Base-by-base conservation (phyloP, 2,888 invertebrate genomes). In the Temnothorax ravouxi region DNA sequence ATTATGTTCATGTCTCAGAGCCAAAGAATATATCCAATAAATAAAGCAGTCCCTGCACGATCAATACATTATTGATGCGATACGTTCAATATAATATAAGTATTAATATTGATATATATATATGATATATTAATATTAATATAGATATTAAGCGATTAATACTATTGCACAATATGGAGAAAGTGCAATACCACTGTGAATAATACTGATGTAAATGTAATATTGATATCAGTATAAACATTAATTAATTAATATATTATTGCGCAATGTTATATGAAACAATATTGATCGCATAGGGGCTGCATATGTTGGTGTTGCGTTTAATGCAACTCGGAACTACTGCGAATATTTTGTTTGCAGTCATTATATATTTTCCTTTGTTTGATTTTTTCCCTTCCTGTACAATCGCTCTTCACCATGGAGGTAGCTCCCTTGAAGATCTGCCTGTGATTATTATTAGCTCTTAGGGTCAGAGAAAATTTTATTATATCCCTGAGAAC, bases 371-470 rank as follows among this genome's bases (percentile, higher is more conserved):
- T n/a, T 38, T 38, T 21, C 3, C 3, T 69, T 52, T 29, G 3
- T 34, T 21, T 54, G 1, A 3, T 38, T 54, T 54, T 52, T 29
- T 3, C 15, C 3, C 4, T 44, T 25, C 8, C 8, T 25, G 21
- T 15, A 34, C 34, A 59, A 59, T 47, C 38, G 15, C 4, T 34
- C 0, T 6, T 34, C 34, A 5, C 54, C 21, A 8, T 9, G 11
- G 71, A 71, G 8, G 8, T 4, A 38, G 4, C 25, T 54, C 71
- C 38, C 56, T 34, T 15, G 34, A 54, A 21, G 21, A 71, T 52
- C 25, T 47, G 11, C 15, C 18, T 3, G 21, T 44, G 38, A 74
- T 86, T 90, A 89, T 88, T 85, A 89, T 87, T 89, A 89, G 83
- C 75, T 79, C 44, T 21, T 77, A 86, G 61, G 69, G 72, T 59